Evolutionary conservation across 2,113 vertebrate genomes (phyloP).

Genomic region (Bungarus multicinctus): DNA sequence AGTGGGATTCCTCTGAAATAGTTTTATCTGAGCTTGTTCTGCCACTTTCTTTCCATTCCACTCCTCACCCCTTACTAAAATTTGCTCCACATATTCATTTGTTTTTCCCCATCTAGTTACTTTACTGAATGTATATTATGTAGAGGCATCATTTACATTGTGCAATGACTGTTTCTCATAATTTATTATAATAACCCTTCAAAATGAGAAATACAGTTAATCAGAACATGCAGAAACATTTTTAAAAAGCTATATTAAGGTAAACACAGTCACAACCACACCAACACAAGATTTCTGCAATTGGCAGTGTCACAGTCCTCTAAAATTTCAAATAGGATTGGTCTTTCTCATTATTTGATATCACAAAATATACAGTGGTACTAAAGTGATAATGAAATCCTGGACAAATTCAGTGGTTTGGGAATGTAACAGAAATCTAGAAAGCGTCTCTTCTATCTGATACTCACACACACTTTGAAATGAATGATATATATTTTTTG

Average conservation of each 20-base stretch:
- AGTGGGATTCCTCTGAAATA: not conserved
- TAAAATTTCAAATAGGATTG: not conserved
- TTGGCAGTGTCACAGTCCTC: not conserved
- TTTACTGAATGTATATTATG: not conserved
- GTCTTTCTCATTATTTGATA: not conserved
- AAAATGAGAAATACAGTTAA: not conserved
- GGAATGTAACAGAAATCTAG: not conserved
- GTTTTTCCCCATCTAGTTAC: not conserved
- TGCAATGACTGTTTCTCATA: not conserved
- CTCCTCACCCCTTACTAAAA: not conserved
- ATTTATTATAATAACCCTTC: not conserved
- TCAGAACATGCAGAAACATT: not conserved
- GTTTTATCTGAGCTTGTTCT: not conserved
- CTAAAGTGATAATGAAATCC: not conserved
- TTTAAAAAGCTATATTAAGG: not conserved
- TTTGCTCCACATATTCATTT: not conserved
- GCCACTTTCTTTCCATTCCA: not conserved
- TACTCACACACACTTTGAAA: not conserved
- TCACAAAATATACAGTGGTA: not conserved
- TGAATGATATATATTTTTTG: not conserved
- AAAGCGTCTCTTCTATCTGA: not conserved
- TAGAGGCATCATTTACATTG: not conserved
- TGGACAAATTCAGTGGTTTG: not conserved
- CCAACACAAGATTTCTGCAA: not conserved
- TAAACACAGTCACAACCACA: not conserved